These are phyloP conservation scores for Pseudochaenichthys georgianus DNA, from an alignment of 2,797 vertebrate genomes.

Conservation along the genomic window DNA sequence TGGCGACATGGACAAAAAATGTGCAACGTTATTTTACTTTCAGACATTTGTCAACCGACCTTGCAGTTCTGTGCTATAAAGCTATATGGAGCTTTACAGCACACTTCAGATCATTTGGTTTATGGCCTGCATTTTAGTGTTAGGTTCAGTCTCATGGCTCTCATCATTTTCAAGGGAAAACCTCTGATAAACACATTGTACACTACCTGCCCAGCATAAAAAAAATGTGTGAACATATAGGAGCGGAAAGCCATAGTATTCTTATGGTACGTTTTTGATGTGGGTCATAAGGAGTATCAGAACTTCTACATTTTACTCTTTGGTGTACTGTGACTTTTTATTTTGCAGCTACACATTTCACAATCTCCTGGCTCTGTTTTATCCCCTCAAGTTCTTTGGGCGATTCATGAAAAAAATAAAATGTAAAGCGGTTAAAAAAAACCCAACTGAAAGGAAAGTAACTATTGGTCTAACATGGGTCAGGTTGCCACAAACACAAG, in stretches of 20 bases:
- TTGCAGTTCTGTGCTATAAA: conserved; percentile 5
- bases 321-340: too few species aligned
- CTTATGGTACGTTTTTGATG: too few species aligned
- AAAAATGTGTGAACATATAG: neutral
- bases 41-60: neutral
- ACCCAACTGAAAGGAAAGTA: neutral
- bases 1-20: neutral
- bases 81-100: conserved; percentile 1
- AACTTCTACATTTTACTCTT: too few species aligned
- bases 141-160: neutral
- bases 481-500: too few species aligned
- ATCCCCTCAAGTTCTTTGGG: too few species aligned
- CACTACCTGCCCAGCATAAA: neutral
- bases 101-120: conserved; percentile 24
- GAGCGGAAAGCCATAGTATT: neutral
- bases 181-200: neutral
- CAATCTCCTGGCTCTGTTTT: too few species aligned
- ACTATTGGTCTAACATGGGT: neutral
- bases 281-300: too few species aligned
- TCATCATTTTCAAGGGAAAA: neutral
- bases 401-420: too few species aligned
- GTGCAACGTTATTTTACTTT: conserved; percentile 14
- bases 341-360: too few species aligned
- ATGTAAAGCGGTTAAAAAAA: too few species aligned
- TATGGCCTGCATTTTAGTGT: neutral